phyloP scores from a whole-genome alignment of 2,113 vertebrate species.

The rabbit (Oryctolagus cuniculus) region DNA sequence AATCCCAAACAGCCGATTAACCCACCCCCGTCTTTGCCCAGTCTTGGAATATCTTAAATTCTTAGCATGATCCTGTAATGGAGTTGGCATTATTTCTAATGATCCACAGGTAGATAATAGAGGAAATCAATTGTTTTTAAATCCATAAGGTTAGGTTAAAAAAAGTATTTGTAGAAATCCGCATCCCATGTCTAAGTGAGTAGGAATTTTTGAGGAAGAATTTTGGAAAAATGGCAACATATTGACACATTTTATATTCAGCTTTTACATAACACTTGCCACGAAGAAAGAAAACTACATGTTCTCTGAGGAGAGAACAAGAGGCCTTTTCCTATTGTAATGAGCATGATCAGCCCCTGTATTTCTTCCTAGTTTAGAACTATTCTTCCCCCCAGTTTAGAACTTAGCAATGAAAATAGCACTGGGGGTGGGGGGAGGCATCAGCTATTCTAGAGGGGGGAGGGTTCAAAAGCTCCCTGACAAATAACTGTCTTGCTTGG shows the following conservation, averaged over 20 bases:
- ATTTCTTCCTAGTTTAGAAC: neutral
- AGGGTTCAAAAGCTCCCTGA: neutral
- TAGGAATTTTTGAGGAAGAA: neutral
- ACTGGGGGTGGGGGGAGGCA: neutral
- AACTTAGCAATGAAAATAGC: neutral
- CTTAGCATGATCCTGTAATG: neutral
- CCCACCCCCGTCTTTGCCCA: too few species aligned
- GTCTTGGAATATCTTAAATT: neutral
- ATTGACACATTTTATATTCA: constrained; percentile 32
- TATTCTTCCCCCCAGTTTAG: neutral
- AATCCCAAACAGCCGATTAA: too few species aligned
- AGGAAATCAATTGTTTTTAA: too few species aligned
- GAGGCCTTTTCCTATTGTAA: neutral
- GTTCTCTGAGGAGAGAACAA: neutral
- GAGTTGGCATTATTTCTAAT: neutral
- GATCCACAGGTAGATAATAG: neutral
- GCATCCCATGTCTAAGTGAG: neutral
- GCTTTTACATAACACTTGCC: neutral
- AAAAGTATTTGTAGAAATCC: neutral
- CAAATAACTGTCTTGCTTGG: neutral
- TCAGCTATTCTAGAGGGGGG: neutral
- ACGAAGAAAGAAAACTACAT: neutral
- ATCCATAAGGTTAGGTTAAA: neutral
- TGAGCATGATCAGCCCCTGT: neutral
- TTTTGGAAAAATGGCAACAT: neutral